Conservation (phyloP, 2,113 vertebrate genomes). For the Circaetus cinerascens region DNA sequence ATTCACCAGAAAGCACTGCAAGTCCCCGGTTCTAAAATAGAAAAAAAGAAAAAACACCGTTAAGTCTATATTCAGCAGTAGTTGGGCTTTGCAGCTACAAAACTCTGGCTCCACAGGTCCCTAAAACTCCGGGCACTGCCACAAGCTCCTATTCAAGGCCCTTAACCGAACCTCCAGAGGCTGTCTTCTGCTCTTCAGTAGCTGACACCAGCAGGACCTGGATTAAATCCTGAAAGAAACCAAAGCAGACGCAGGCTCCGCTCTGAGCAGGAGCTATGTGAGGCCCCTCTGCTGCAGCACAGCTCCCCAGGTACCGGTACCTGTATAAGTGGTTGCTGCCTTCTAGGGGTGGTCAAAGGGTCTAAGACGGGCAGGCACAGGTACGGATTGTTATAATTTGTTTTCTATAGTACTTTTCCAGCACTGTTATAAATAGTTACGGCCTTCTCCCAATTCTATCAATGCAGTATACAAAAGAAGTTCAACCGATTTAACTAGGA, state of each 20-base stretch:
- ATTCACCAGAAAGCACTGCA: not conserved
- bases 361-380: not conserved
- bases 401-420: not conserved
- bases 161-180: rapidly evolving
- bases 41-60: not conserved
- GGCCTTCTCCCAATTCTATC: not conserved
- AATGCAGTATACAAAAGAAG: not conserved
- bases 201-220: not conserved
- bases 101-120: not conserved
- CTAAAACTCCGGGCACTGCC: not conserved
- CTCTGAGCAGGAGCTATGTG: rapidly evolving
- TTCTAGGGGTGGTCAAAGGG: not conserved
- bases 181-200: not conserved
- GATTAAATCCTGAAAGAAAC: not conserved
- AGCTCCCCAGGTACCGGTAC: not conserved
- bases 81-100: not conserved
- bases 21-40: not conserved
- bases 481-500: not conserved
- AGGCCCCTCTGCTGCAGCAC: not conserved
- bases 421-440: not conserved
- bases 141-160: not conserved
- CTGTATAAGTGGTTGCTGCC: not conserved
- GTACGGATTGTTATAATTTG: rapidly evolving
- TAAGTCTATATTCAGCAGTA: not conserved
- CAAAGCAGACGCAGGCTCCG: not conserved